Base-by-base conservation (phyloP, 2,888 invertebrate genomes). In the Plagodis pulveraria region DNA sequence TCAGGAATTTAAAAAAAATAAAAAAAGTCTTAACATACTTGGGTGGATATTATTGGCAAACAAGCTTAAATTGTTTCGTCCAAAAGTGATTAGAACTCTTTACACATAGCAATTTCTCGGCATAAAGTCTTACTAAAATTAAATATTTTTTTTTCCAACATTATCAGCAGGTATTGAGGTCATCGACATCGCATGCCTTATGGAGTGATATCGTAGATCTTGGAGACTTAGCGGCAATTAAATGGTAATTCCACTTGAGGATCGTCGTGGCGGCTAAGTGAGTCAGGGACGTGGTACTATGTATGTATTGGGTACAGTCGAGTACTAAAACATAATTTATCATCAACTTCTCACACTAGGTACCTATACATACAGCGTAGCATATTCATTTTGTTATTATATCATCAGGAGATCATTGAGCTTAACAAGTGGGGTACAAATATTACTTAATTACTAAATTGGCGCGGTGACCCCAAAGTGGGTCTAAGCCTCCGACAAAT, bases 261-360 rank as follows among this genome's bases (percentile, higher is more conserved):
- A 72, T 59, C 69, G 72, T 66, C 72, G 60, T 59, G 57, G 67
- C 52, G 34, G 66, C 70, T 62, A 81, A 74, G 72, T 78, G 74
- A 84, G 83, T 81, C 84, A 84, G 78, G 84, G 84, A 77, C 81
- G 67, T 65, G 66, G 55, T 56, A 58, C 53, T 70, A 66, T 63
- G 66, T 70, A 58, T 59, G 70, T 67, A 66, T 67, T 70, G 59
- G 22, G 73, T 71, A 71, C 70, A 71, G 66, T 56, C 61, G 67
- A 51, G 57, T 42, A 50, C 63, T 60, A 68, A 66, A 6, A 22
- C n/a, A 22, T 22, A 22, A 22, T 22, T 22, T 4, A 4, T 22
- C 22, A 22, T 4, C 22, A 22, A 1, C 22, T 22, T 22, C 22
- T 22, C 4, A 22, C 22, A 22, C 22, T 22, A 22, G 2, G n/a